Percentiles rank a stretch among this genome's conserved stretches.
These are phyloP conservation scores for Mormyrops boulengeri DNA, from an alignment of 2,797 vertebrate genomes.

Conservation along the genomic window DNA sequence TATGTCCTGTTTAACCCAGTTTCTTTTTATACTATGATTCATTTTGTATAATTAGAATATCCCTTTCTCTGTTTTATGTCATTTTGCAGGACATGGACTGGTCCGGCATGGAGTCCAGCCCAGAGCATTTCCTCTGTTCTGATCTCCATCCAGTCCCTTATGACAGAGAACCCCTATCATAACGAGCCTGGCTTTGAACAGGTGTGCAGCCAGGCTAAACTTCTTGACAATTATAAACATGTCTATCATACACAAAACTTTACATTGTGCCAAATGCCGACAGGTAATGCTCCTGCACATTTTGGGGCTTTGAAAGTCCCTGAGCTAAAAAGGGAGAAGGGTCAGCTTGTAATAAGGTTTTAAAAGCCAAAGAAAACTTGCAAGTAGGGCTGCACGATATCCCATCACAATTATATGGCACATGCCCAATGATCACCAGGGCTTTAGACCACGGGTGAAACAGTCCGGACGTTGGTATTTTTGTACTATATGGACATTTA, in stretches of 20 bases:
- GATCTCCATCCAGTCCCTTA: slow-evolving; percentile 98
- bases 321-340: background rate
- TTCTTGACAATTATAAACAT: background rate
- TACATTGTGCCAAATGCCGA: background rate
- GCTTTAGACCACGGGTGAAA: background rate
- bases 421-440: background rate
- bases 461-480: background rate
- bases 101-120: slow-evolving; percentile 95
- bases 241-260: background rate
- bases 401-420: background rate
- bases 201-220: slow-evolving; percentile 53
- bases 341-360: background rate
- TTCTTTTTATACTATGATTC: background rate
- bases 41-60: background rate
- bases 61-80: background rate
- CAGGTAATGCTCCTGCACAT: background rate
- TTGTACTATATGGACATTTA: background rate
- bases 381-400: background rate
- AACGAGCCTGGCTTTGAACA: slow-evolving; percentile 97
- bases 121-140: slow-evolving; percentile 98
- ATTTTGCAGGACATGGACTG: slow-evolving; percentile 84
- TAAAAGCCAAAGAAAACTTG: background rate
- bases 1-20: background rate
- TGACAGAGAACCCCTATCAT: slow-evolving; percentile 98
- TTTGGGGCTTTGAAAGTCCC: background rate